Conservation (phyloP, 2,888 invertebrate species). For the Nomada fucata region DNA sequence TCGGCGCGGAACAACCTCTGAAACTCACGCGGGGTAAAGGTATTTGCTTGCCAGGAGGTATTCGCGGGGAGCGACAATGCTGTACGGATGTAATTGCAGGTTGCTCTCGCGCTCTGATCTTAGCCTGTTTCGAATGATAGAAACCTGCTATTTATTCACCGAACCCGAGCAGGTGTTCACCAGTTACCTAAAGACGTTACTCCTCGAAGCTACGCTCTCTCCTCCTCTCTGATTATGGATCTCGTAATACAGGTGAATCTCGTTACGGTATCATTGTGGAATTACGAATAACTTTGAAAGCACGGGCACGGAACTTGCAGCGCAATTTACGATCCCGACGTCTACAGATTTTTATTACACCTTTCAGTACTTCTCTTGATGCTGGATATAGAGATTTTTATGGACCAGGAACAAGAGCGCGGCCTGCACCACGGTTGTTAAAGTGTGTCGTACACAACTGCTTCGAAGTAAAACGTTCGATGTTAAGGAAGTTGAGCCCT, state of each 20-base stretch:
- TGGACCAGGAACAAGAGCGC: too few species aligned
- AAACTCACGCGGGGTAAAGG: neutral
- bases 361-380: too few species aligned
- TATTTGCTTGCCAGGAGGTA: neutral
- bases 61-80: constrained; percentile 5
- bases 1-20: neutral
- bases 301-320: neutral
- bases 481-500: too few species aligned
- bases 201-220: neutral
- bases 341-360: too few species aligned
- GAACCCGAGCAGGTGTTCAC: constrained; percentile 11
- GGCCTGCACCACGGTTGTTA: too few species aligned
- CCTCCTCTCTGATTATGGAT: neutral
- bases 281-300: neutral
- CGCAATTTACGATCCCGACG: too few species aligned
- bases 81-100: constrained; percentile 21
- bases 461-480: too few species aligned
- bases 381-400: too few species aligned
- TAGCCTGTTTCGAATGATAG: constrained; percentile 4
- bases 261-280: neutral
- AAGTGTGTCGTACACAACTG: too few species aligned
- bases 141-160: constrained; percentile 26
- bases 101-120: constrained; percentile 1
- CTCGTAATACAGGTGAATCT: neutral
- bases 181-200: too few species aligned